A percentile compares a stretch with the other conserved stretches of the same genome.
Evolutionary conservation across 2,888 invertebrate species (phyloP).

Genomic region (Hybos culiciformis): DNA sequence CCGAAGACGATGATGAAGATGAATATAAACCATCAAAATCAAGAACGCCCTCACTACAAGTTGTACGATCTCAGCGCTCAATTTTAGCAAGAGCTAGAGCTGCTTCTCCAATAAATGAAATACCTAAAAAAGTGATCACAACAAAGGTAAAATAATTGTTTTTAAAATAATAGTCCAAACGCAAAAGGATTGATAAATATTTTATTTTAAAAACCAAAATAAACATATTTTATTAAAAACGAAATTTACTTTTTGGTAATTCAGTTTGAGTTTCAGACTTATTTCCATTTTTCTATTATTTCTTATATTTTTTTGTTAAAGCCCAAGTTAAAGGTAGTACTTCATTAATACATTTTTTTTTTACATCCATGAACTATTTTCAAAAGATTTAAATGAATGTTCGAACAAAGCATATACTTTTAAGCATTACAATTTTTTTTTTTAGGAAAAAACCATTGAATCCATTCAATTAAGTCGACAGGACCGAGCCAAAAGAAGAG

Average conservation of each 20-base stretch:
- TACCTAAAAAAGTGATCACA: constrained; percentile 22
- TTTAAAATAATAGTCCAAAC: neutral
- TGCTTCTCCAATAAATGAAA: constrained; percentile 20
- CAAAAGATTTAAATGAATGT: constrained; percentile 11
- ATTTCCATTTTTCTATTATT: neutral
- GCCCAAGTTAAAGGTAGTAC: too few species aligned
- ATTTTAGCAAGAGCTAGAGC: constrained; percentile 25
- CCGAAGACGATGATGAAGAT: constrained; percentile 4
- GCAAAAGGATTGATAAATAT: too few species aligned
- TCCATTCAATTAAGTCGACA: constrained; percentile 17
- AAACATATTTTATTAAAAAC: too few species aligned
- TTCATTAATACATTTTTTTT: too few species aligned
- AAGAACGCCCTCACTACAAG: constrained; percentile 6
- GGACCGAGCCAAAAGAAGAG: constrained; percentile 24
- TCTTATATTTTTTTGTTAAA: neutral
- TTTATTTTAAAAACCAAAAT: too few species aligned
- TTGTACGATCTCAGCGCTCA: constrained; percentile 21
- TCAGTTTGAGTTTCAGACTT: too few species aligned
- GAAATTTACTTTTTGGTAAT: too few species aligned
- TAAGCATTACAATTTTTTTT: constrained; percentile 4
- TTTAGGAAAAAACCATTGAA: neutral
- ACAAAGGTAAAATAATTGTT: constrained; percentile 17
- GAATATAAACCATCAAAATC: constrained; percentile 23
- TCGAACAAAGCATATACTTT: constrained; percentile 9
- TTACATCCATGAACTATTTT: too few species aligned